Base-by-base conservation (phyloP, 1,140 invertebrate genomes). In the Amphibalanus amphitrite region DNA sequence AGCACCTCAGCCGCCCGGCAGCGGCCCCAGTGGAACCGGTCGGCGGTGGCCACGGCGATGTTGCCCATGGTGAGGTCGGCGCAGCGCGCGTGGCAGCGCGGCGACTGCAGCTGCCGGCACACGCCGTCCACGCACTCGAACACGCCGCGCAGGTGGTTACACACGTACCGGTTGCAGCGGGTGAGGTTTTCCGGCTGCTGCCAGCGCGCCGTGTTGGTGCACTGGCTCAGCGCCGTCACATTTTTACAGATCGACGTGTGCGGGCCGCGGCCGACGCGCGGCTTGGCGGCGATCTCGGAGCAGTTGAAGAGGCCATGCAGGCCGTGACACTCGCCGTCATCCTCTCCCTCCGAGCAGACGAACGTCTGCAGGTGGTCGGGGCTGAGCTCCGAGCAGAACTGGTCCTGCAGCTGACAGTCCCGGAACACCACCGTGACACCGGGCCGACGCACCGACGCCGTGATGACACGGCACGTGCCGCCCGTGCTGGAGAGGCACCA, bases 221-320 rank as follows among this genome's bases (percentile, higher is more conserved):
- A 94, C 79, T 91, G 87, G 77, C 92, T 92, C 10, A 90, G 89
- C 75, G 92, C 89, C 0, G 90, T 93, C 74, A 93, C 91, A 77
- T 93, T 91, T 69, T 91, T 87, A 77, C 91, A 93, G 77, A 28
- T 68, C 67, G 23, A 70, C 25, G 0, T 64, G 25, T 38, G 74
- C 75, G 15, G 71, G n/a, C 8, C 75, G 75, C 17, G 69, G 64
- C 8, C 28, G 17, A 64, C 73, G 0, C 30, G 67, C 4, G 71
- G 72, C 17, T 71, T 38, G 30, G n/a, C 67, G 26, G 70, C 75
- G 28, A 85, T 86, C 0, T 89, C 90, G 75, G 83, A 83, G 0
- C 89, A 89, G 76, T 91, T 93, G 78, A 92, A 92, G 78, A 92
- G 93, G 0, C 90, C 90, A 0, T 91, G 91, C 0, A 90, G 92